phyloP scores from a whole-genome alignment of 2,113 vertebrate species.

The Salvator merianae region DNA sequence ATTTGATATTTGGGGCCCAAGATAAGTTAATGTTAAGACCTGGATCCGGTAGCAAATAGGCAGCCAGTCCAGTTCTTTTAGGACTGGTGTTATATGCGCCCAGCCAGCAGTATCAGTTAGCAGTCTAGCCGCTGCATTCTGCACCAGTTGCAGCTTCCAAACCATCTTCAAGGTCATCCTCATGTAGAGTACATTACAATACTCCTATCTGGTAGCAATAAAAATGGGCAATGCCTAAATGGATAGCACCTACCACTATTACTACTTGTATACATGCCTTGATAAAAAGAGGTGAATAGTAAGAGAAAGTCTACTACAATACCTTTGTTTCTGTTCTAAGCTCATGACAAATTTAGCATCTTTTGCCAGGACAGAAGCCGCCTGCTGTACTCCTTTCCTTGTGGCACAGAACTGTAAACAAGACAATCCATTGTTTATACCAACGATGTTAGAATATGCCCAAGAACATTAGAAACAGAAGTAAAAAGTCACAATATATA shows the following conservation, averaged over 20 bases:
- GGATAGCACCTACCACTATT: not conserved
- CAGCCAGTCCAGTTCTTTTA: too few species aligned
- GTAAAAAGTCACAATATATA: slow-evolving; percentile 68
- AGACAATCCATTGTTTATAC: slow-evolving; percentile 49
- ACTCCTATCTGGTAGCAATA: too few species aligned
- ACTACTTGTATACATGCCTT: not conserved
- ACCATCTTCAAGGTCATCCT: too few species aligned
- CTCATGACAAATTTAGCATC: slow-evolving; percentile 90
- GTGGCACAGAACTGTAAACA: slow-evolving; percentile 93
- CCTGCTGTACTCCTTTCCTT: slow-evolving; percentile 95
- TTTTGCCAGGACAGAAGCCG: slow-evolving; percentile 89
- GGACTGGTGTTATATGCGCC: too few species aligned
- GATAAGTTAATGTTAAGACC: too few species aligned
- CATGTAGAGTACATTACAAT: too few species aligned
- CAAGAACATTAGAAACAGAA: slow-evolving; percentile 14
- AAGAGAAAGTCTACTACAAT: slow-evolving; percentile 21
- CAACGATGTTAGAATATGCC: slow-evolving; percentile 43
- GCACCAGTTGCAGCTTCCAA: too few species aligned
- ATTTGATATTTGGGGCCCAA: too few species aligned
- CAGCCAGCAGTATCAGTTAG: too few species aligned
- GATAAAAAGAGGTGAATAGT: not conserved
- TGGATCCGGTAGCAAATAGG: too few species aligned
- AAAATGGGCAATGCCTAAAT: not conserved
- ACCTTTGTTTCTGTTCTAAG: slow-evolving; percentile 91
- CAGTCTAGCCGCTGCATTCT: too few species aligned